phyloP scores from a whole-genome alignment of 2,113 vertebrate species.

The Aspiorhynchus laticeps region DNA sequence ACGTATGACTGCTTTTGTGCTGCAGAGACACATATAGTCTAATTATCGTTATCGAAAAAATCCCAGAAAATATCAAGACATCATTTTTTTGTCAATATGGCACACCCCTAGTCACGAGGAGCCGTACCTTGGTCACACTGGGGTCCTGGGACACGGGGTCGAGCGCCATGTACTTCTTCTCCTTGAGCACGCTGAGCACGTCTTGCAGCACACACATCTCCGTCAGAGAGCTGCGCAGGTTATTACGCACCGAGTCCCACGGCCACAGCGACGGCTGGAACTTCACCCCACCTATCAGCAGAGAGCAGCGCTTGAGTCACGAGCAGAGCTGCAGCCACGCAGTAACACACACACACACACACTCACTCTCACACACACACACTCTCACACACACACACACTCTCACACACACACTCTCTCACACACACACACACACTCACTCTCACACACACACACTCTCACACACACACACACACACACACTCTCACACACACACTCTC shows the following conservation, averaged over 20 bases:
- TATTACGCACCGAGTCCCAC: slow-evolving; percentile 96
- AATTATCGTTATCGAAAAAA: too few relatives aligned
- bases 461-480: slow-evolving; percentile 67
- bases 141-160: slow-evolving; percentile 93
- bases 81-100: too few relatives aligned
- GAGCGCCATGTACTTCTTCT: slow-evolving; percentile 97
- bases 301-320: not conserved
- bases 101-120: too few relatives aligned
- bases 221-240: slow-evolving; percentile 87
- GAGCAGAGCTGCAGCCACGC: not conserved
- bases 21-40: too few relatives aligned
- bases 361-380: slow-evolving; percentile 63
- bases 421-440: slow-evolving; percentile 40
- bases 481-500: slow-evolving; percentile 59
- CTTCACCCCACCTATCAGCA: slow-evolving; percentile 83
- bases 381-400: slow-evolving; percentile 63
- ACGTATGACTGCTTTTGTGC: too few relatives aligned
- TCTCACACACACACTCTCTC: slow-evolving; percentile 67
- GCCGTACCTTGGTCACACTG: slow-evolving; percentile 68
- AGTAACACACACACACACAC: slow-evolving; percentile 57
- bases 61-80: too few relatives aligned
- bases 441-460: slow-evolving; percentile 60
- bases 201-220: slow-evolving; percentile 97
- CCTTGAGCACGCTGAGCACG: slow-evolving; percentile 92
- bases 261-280: slow-evolving; percentile 98